Base-by-base conservation (phyloP, 1,140 invertebrate species). In the Pogonomyrmex barbatus region DNA sequence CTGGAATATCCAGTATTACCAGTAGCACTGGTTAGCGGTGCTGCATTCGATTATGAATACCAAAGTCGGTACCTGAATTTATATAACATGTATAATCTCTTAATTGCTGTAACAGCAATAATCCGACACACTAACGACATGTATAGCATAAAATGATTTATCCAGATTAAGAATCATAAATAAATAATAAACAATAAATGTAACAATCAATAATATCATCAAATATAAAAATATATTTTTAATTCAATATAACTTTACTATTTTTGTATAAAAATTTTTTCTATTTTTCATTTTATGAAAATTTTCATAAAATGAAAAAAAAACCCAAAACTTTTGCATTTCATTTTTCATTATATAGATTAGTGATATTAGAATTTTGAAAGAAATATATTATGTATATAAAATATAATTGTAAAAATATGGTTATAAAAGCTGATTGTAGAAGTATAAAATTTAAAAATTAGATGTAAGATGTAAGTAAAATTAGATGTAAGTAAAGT, bases 1-100 rank as follows among this genome's bases (percentile, higher is more conserved):
- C 89, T 88, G 84, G 89, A 90, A 88, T 86, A 91, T 91, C 89
- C 89, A 87, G 89, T 91, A 88, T 91, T 90, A 79, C 89, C 87
- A 87, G 89, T 90, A 81, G 65, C 76, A 62, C 63, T 76, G 24
- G 50, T 58, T 78, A 68, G n/a, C 12, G 86, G 89, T 88, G 88
- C 89, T 86, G 36, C 73, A 54, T 58, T 82, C 52, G 60, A 88
- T 85, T 90, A 90, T 67, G 65, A 73, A 90, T 90, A 85, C 62
- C 70, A 62, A 67, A 67, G 68, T 36, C 63, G 68, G 9, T 83
- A 47, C 17, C 12, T 14, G 33, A 12, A 17, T 78, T 89, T 89
- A 83, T 87, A 62, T 89, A 89, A 89, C 54, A n/a, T 39, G n/a
- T 33, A 42, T 87, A 85, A 89, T 89, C 78, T 73, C 85, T 89